Percentiles rank a stretch among this genome's conserved stretches.
phyloP scores from a whole-genome alignment of 2,888 invertebrate genomes.

The Cryptus armator region DNA sequence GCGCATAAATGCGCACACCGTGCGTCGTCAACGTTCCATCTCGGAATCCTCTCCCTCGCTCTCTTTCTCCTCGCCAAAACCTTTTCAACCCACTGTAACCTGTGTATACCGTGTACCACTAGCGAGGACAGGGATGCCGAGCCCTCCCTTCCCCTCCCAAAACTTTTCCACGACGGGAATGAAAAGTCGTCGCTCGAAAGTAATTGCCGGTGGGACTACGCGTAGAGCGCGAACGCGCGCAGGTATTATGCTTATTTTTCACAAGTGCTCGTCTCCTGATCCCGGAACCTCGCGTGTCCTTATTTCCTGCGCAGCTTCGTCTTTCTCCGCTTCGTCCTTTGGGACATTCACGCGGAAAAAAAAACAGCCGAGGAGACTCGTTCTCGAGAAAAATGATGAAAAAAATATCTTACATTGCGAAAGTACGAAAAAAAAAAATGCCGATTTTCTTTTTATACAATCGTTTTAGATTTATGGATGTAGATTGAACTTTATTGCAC shows the following conservation, averaged over 20 bases:
- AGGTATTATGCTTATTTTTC: conserved; percentile 38
- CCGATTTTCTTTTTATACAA: background rate
- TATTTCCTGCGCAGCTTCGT: conserved; percentile 8
- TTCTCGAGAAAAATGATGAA: background rate
- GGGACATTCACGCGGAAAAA: background rate
- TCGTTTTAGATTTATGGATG: background rate
- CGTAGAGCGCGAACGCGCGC: background rate
- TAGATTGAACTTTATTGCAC: background rate
- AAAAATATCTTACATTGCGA: background rate
- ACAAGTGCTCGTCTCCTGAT: conserved; percentile 36
- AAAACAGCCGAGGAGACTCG: background rate
- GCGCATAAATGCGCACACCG: conserved; percentile 66
- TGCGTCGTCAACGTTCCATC: conserved; percentile 39
- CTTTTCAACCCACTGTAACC: conserved; percentile 5
- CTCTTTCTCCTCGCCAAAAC: conserved; percentile 24
- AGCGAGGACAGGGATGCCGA: conserved; percentile 29
- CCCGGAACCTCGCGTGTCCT: background rate
- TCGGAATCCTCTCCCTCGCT: background rate
- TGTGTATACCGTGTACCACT: background rate
- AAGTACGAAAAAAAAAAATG: background rate
- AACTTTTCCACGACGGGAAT: conserved; percentile 45
- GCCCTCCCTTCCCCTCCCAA: background rate
- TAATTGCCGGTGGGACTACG: conserved; percentile 30
- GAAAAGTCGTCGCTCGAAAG: conserved; percentile 47
- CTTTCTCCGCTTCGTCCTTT: background rate